phyloP scores from a whole-genome alignment of 2,888 invertebrate genomes.

The Xanthorhoe designata region DNA sequence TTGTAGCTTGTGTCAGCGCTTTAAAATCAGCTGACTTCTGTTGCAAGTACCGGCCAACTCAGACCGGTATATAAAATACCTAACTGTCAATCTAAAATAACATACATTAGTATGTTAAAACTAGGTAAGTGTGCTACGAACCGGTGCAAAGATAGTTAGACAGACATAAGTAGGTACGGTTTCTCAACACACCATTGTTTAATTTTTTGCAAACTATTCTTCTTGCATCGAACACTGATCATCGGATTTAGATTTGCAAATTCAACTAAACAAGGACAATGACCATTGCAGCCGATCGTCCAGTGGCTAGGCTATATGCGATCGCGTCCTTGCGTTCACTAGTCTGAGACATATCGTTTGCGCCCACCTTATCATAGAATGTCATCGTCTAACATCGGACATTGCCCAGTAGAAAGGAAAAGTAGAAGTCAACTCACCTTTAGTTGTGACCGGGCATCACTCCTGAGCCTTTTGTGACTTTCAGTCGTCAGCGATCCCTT shows the following conservation, averaged over 20 bases:
- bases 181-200: conserved; percentile 46
- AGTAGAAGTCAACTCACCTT: conserved; percentile 66
- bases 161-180: conserved; percentile 24
- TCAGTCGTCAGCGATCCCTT: conserved; percentile 52
- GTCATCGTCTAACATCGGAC: conserved; percentile 70
- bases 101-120: conserved; percentile 43
- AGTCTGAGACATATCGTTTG: conserved; percentile 57
- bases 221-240: conserved; percentile 38
- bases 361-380: conserved; percentile 76
- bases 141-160: conserved; percentile 23
- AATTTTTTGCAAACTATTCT: conserved; percentile 47
- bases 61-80: conserved; percentile 49
- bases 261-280: conserved; percentile 45
- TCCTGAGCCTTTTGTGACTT: conserved; percentile 52
- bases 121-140: conserved; percentile 41
- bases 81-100: conserved; percentile 48
- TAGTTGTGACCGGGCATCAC: conserved; percentile 70
- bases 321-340: conserved; percentile 79
- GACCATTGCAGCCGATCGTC: conserved; percentile 49
- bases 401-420: conserved; percentile 68
- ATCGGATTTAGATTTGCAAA: conserved; percentile 48
- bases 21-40: conserved; percentile 57
- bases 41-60: conserved; percentile 37
- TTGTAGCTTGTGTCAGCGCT: conserved; percentile 33
- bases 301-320: conserved; percentile 52